Evolutionary conservation across 2,113 vertebrate genomes (phyloP), one percentile per base, ranked within the genome.

Genomic region (Nerophis lumbriciformis): DNA sequence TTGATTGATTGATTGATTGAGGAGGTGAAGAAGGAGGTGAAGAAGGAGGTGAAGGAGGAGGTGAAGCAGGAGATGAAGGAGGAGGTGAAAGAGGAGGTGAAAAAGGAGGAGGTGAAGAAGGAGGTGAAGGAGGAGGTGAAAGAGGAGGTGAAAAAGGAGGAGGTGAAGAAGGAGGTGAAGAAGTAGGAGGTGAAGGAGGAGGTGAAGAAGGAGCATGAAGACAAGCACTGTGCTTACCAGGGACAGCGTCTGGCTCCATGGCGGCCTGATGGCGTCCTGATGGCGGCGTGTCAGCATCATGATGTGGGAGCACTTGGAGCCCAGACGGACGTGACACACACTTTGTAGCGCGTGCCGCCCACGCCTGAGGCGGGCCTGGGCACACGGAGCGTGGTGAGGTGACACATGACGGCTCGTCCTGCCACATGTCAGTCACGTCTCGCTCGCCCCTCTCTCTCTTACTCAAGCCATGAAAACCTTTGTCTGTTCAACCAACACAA

Each of bases 331-430:
- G 61, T 72, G 78, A 79, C 77, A 84, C 77, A 82, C 80, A 86
- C 78, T 80, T 63, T 75, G 68, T 69, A 75, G 49, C 72, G 70
- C 77, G 79, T 84, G 81, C 80, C 79, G 77, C 86, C 83, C 86
- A 89, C 83, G 83, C 84, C 67, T 81, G 81, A 84, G 85, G 77
- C 37, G 48, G 51, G 78, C 72, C 76, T 65, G 72, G 86, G 83
- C 81, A 82, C 83, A 87, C 66, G 84, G 80, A 87, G 81, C 68
- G 81, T 85, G 86, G 83, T 86, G 86, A 88, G 78, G 81, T 61
- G 87, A 83, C 78, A 85, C 81, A 79, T 84, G 73, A 76, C 72
- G 15, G 75, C 83, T 83, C 67, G 59, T 73, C 73, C 77, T 68
- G 79, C 66, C 58, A 71, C 62, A 74, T 66, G 68, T 48, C 79